Percentiles rank a stretch among this genome's conserved stretches.
Conservation (phyloP, 2,888 invertebrate species). For the Tenthredo mesomela region DNA sequence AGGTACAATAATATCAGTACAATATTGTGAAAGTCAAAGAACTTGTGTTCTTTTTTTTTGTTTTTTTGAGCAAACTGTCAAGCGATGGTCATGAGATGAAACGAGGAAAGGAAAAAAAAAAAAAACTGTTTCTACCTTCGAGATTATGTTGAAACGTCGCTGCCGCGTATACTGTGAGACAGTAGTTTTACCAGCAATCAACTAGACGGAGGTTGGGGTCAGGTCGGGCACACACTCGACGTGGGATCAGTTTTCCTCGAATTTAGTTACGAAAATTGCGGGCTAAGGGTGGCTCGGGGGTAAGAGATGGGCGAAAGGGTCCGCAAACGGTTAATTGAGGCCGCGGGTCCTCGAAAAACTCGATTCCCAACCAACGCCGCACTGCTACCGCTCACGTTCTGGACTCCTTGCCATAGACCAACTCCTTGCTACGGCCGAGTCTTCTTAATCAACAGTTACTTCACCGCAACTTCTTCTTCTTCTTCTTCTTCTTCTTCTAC, state of each 20-base stretch:
- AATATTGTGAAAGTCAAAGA: not conserved
- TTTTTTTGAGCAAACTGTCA: not conserved
- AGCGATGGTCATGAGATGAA: not conserved
- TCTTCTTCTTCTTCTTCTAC: not conserved
- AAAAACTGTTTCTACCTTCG: not conserved
- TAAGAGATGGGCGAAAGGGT: constrained; percentile 20
- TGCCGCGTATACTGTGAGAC: not conserved
- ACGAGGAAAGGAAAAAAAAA: not conserved
- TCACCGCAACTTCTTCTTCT: constrained; percentile 31
- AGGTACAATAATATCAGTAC: too few relatives aligned
- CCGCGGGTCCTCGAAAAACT: constrained; percentile 47
- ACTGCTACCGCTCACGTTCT: constrained; percentile 9
- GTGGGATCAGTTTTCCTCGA: constrained; percentile 46
- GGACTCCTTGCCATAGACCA: not conserved
- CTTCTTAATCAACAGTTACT: constrained; percentile 51
- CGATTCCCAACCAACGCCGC: constrained; percentile 21
- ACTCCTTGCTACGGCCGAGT: not conserved
- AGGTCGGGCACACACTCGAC: constrained; percentile 26
- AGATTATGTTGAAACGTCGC: not conserved
- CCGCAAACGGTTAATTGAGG: constrained; percentile 50
- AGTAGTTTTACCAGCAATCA: constrained; percentile 42
- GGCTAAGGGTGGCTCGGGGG: constrained; percentile 23
- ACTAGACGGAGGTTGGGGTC: not conserved
- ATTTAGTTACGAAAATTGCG: constrained; percentile 49
- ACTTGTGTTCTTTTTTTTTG: not conserved